phyloP scores from a whole-genome alignment of 2,113 vertebrate species.

The Benitochromis conjunctus region DNA sequence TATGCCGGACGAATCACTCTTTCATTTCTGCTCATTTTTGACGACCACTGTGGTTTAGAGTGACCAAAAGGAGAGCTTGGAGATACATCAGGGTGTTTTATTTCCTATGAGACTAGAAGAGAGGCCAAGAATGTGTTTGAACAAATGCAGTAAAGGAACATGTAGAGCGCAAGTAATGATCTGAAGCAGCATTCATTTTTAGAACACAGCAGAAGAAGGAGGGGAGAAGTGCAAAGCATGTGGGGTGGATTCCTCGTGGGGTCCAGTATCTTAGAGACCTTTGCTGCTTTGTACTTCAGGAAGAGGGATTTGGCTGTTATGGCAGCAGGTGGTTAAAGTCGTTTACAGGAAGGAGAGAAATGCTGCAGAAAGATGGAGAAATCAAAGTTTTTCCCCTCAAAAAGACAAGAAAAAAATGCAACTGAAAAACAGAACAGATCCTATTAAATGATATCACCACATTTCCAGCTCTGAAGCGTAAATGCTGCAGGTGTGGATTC shows the following conservation, averaged over 20 bases:
- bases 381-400: neutral
- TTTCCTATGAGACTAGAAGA: neutral
- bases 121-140: neutral
- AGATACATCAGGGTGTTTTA: neutral
- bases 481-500: neutral
- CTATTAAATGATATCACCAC: constrained; percentile 12
- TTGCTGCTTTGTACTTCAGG: constrained; percentile 15
- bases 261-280: constrained; percentile 44
- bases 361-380: neutral
- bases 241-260: constrained; percentile 23
- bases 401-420: neutral
- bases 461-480: neutral
- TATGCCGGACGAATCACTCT: neutral
- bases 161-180: neutral
- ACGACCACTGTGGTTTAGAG: neutral
- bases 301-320: constrained; percentile 48
- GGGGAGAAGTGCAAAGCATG: neutral
- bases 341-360: constrained; percentile 12
- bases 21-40: neutral
- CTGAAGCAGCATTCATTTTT: neutral
- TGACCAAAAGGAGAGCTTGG: neutral
- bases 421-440: neutral
- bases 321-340: constrained; percentile 23
- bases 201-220: neutral
- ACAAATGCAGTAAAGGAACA: neutral